A percentile compares a stretch with the other conserved stretches of the same genome.
These are phyloP conservation scores for Acrobasis consociella DNA, from an alignment of 2,888 invertebrate genomes.

Conservation along the genomic window DNA sequence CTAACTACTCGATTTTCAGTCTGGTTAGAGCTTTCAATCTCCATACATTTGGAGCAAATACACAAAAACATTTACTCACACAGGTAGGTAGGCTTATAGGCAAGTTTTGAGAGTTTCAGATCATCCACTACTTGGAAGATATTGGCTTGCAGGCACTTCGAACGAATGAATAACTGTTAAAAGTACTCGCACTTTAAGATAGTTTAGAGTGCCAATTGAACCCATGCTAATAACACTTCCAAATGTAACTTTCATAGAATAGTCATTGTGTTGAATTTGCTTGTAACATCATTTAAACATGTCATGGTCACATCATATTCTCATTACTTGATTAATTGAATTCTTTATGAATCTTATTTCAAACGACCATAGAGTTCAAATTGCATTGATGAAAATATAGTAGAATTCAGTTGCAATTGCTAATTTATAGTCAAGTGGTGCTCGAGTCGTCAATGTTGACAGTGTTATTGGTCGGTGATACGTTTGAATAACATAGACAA, in stretches of 20 bases:
- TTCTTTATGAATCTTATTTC: neutral
- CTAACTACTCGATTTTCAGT: no score
- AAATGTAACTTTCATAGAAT: neutral
- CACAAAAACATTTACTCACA: no score
- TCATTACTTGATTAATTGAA: neutral
- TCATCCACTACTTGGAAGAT: no score
- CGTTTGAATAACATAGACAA: neutral
- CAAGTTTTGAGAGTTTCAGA: no score
- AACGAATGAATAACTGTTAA: neutral
- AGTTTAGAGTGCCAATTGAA: neutral
- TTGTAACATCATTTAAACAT: neutral
- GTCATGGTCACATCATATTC: neutral
- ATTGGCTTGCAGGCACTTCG: neutral
- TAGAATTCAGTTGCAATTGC: neutral
- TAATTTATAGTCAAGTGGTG: neutral
- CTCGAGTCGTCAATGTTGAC: constrained; percentile 10
- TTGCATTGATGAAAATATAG: neutral
- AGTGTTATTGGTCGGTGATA: neutral
- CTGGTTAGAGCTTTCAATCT: no score
- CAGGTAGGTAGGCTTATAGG: no score
- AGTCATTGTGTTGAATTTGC: neutral
- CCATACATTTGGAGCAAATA: no score
- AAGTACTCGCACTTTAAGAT: neutral
- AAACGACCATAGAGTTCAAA: neutral
- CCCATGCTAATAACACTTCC: neutral